These are phyloP conservation scores for Podarcis cretensis DNA, from an alignment of 2,113 vertebrate genomes.

Conservation along the genomic window DNA sequence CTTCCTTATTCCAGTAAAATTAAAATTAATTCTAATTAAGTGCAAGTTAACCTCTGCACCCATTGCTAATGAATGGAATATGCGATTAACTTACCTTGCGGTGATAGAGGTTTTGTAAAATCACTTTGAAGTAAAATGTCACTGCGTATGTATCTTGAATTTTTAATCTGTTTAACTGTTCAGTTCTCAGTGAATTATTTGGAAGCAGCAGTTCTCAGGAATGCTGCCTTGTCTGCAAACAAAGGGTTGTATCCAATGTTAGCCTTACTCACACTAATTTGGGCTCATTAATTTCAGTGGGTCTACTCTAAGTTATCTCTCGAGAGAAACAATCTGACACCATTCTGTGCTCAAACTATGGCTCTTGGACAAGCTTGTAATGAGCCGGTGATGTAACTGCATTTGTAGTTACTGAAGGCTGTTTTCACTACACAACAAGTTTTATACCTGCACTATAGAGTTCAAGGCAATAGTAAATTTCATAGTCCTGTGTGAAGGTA, in stretches of 20 bases:
- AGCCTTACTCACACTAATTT: too few species aligned
- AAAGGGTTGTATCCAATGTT: too few species aligned
- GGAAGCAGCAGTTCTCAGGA: not conserved
- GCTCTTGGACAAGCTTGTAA: not conserved
- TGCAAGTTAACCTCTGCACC: slow-evolving; percentile 60
- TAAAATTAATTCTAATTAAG: slow-evolving; percentile 65
- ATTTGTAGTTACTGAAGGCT: not conserved
- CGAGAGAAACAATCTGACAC: not conserved
- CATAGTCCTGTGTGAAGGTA: not conserved
- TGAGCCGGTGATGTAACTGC: not conserved
- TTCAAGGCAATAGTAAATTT: not conserved
- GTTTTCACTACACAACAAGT: not conserved
- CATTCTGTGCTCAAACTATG: not conserved
- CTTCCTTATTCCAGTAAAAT: slow-evolving; percentile 28
- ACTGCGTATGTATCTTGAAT: slow-evolving; percentile 44
- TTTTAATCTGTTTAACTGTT: slow-evolving; percentile 50
- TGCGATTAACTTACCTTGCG: slow-evolving; percentile 52
- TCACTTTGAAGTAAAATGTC: slow-evolving; percentile 42
- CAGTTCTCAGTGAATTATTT: slow-evolving; percentile 50
- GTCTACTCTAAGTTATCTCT: not conserved
- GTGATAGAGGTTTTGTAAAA: slow-evolving; percentile 45
- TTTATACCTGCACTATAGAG: not conserved
- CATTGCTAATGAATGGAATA: slow-evolving; percentile 46
- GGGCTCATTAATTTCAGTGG: too few species aligned
- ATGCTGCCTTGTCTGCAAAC: not conserved